A percentile compares a stretch with the other conserved stretches of the same genome.
phyloP scores from a whole-genome alignment of 2,113 vertebrate species.

The Mola mola region DNA sequence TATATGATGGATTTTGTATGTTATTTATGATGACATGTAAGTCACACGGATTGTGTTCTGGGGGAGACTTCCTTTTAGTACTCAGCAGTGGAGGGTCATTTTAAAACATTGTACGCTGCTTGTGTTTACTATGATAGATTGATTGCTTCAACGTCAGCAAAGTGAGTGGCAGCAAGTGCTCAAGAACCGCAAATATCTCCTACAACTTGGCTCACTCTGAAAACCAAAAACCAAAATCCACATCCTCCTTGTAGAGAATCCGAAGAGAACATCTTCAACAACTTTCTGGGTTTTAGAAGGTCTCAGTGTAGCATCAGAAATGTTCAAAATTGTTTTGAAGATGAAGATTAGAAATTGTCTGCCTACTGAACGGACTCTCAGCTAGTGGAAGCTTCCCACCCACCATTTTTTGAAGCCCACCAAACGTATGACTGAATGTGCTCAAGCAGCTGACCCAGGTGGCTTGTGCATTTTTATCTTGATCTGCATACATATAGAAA shows the following conservation, averaged over 20 bases:
- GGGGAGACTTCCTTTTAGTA: no score
- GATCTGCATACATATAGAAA: conserved; percentile 30
- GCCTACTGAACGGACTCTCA: conserved; percentile 19
- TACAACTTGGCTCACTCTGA: no score
- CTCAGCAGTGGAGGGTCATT: no score
- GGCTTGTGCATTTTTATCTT: conserved; percentile 8
- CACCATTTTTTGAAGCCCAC: conserved; percentile 24
- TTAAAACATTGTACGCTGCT: no score
- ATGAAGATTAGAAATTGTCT: conserved; percentile 3
- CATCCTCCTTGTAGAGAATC: background rate
- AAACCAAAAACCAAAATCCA: no score
- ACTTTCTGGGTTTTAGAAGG: background rate
- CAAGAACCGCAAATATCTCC: no score
- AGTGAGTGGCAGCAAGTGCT: no score
- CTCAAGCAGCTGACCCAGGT: background rate
- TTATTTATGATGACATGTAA: no score
- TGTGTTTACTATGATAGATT: no score
- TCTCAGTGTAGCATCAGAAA: conserved; percentile 5
- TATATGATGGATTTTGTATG: no score
- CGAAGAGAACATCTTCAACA: background rate
- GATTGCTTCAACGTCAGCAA: no score
- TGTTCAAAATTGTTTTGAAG: background rate
- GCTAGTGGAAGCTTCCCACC: conserved; percentile 22
- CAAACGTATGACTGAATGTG: conserved; percentile 26
- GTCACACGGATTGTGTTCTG: no score